phyloP scores from a whole-genome alignment of 2,797 vertebrate species.

The Amphiprion clarkii region DNA sequence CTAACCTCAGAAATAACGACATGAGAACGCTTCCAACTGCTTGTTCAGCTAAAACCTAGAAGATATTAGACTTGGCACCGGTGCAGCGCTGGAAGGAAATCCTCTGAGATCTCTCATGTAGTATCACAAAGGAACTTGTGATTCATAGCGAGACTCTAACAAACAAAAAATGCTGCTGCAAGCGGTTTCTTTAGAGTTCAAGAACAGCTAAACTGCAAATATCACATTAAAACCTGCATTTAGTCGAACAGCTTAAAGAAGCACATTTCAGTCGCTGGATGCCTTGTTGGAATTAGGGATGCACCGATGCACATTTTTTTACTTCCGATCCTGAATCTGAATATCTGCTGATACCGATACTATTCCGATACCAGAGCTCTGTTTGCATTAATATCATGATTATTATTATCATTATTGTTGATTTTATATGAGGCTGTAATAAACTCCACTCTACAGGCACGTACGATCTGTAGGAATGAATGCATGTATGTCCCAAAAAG shows the following conservation, averaged over 20 bases:
- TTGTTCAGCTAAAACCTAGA: constrained; percentile 45
- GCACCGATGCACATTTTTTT: too few species aligned
- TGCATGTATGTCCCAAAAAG: too few species aligned
- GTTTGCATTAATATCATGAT: too few species aligned
- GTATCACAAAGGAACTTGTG: constrained; percentile 44
- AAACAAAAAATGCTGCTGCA: constrained; percentile 40
- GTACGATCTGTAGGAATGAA: too few species aligned
- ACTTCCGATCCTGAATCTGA: too few species aligned
- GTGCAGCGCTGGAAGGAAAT: constrained; percentile 37
- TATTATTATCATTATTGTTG: too few species aligned
- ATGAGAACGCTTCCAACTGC: constrained; percentile 23
- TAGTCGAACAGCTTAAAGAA: constrained; percentile 28
- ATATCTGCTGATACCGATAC: too few species aligned
- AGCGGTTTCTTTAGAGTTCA: constrained; percentile 35
- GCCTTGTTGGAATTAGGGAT: constrained; percentile 27
- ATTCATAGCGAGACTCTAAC: constrained; percentile 39
- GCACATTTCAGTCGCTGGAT: constrained; percentile 30
- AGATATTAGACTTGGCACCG: constrained; percentile 42
- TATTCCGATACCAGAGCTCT: too few species aligned
- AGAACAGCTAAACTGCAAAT: constrained; percentile 43
- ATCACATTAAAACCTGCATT: constrained; percentile 37
- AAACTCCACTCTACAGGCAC: too few species aligned
- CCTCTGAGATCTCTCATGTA: constrained; percentile 49
- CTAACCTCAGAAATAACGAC: constrained; percentile 28
- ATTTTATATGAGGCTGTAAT: too few species aligned